Conservation (phyloP, 2,888 invertebrate genomes). For the Erebia ligea region DNA sequence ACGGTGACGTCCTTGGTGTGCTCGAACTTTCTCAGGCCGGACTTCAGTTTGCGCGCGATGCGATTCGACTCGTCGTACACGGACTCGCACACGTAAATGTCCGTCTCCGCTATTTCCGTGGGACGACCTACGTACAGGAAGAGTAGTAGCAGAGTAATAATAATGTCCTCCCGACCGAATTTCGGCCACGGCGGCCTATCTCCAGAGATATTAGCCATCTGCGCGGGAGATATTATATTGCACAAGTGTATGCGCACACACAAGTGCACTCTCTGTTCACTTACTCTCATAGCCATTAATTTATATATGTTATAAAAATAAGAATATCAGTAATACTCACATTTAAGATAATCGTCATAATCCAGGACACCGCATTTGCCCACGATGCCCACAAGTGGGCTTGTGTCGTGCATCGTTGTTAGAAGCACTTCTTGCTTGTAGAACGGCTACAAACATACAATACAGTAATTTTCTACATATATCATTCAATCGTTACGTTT, state of each 20-base stretch:
- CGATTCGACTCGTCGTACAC: constrained; percentile 95
- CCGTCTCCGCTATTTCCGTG: constrained; percentile 96
- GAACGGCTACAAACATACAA: constrained; percentile 84
- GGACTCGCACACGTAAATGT: constrained; percentile 96
- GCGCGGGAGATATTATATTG: no score
- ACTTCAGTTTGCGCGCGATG: constrained; percentile 87
- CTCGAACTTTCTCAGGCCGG: constrained; percentile 90
- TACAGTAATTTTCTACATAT: no score
- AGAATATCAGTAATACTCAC: constrained; percentile 77
- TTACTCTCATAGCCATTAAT: no score
- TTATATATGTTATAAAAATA: not conserved
- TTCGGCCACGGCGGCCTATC: no score
- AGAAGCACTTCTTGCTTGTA: constrained; percentile 97
- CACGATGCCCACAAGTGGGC: constrained; percentile 94
- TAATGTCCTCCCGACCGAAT: no score
- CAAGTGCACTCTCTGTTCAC: no score
- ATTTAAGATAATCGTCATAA: constrained; percentile 93
- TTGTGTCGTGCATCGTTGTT: constrained; percentile 95
- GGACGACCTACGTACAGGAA: constrained; percentile 87
- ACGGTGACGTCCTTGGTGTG: constrained; percentile 93
- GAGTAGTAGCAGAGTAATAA: no score
- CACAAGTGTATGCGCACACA: no score
- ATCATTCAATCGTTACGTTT: no score
- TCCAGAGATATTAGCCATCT: no score
- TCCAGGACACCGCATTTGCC: constrained; percentile 96